Evolutionary conservation across 2,888 invertebrate species (phyloP).

Genomic region (Julus scandinavius): DNA sequence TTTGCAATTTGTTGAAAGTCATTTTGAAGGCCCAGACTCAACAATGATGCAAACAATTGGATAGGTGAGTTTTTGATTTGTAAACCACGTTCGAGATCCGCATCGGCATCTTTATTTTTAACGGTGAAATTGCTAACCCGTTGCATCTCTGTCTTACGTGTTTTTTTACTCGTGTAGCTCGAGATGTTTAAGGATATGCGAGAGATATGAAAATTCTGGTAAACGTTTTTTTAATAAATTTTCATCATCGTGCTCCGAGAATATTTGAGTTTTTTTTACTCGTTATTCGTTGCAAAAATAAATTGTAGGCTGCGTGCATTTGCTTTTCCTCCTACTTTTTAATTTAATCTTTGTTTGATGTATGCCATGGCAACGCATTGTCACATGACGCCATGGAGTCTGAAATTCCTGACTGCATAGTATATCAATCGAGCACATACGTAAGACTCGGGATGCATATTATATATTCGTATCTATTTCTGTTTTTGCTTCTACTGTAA

Average conservation of each 20-base stretch:
- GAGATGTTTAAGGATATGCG: too few relatives aligned
- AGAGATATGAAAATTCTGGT: too few relatives aligned
- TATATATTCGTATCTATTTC: too few relatives aligned
- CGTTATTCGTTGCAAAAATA: too few relatives aligned
- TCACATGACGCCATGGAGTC: constrained; percentile 9
- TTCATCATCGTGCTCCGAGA: too few relatives aligned
- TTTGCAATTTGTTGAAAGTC: constrained; percentile 26
- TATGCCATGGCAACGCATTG: constrained; percentile 33
- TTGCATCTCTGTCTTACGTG: too few relatives aligned
- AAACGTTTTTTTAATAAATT: too few relatives aligned
- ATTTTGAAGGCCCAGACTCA: neutral
- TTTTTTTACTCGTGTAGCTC: too few relatives aligned
- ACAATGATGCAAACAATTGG: neutral
- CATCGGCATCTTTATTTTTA: neutral
- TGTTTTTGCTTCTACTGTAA: too few relatives aligned
- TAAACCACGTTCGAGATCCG: neutral
- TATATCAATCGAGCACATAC: too few relatives aligned
- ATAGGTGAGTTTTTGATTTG: neutral
- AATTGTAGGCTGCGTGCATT: neutral
- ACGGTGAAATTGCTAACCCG: neutral
- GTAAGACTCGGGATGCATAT: too few relatives aligned
- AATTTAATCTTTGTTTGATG: constrained; percentile 3
- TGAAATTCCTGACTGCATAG: neutral
- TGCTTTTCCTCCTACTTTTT: neutral
- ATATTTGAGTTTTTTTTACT: too few relatives aligned